phyloP scores from a whole-genome alignment of 2,888 invertebrate genomes.

The Hemaris fuciformis region DNA sequence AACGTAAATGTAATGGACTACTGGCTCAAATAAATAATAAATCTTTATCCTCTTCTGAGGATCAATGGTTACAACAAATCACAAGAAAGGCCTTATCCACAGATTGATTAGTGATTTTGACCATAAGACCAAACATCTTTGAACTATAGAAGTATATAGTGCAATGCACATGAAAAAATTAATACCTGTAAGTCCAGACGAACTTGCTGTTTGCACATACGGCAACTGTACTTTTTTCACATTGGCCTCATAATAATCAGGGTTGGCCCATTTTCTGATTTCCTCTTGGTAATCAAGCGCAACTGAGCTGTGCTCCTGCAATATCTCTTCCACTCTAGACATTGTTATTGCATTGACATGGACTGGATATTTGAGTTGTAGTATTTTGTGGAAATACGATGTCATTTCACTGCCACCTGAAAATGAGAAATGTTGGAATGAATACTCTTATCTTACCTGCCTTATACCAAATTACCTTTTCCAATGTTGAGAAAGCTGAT shows the following conservation, averaged over 20 bases:
- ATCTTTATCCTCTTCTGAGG: too few relatives aligned
- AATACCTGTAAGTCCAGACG: slow-evolving; percentile 83
- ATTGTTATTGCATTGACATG: slow-evolving; percentile 94
- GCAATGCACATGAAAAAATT: not conserved
- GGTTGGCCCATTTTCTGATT: slow-evolving; percentile 89
- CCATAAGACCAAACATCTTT: too few relatives aligned
- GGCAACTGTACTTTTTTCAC: slow-evolving; percentile 94
- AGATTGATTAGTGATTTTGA: too few relatives aligned
- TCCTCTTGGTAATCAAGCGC: slow-evolving; percentile 90
- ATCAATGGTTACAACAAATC: too few relatives aligned
- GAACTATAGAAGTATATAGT: too few relatives aligned
- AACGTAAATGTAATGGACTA: too few relatives aligned
- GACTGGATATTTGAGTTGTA: slow-evolving; percentile 96
- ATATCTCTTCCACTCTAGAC: slow-evolving; percentile 92
- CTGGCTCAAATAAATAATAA: too few relatives aligned
- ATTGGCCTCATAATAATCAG: slow-evolving; percentile 90
- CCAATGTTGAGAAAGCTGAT: too few relatives aligned
- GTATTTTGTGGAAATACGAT: slow-evolving; percentile 90
- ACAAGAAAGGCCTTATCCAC: too few relatives aligned
- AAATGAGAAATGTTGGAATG: slow-evolving; percentile 19
- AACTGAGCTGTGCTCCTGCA: slow-evolving; percentile 90
- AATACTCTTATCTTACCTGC: too few relatives aligned
- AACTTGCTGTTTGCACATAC: slow-evolving; percentile 84
- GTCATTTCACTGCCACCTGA: slow-evolving; percentile 90
- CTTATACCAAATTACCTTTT: too few relatives aligned